Percentiles rank a stretch among this genome's conserved stretches.
phyloP scores from a whole-genome alignment of 2,113 vertebrate species.

The Cyrtonyx montezumae region DNA sequence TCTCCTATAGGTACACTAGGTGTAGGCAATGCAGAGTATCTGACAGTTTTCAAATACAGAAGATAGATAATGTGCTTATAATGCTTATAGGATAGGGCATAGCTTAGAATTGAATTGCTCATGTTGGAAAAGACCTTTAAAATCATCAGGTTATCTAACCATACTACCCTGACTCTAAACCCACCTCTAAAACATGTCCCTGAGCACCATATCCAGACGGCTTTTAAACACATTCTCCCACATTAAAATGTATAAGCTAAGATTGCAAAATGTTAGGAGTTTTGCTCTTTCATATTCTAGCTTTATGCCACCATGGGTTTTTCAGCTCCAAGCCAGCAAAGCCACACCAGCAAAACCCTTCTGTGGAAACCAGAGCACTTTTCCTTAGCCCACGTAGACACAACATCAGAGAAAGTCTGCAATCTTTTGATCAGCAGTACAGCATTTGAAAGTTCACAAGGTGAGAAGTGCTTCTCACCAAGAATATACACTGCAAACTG shows the following conservation, averaged over 20 bases:
- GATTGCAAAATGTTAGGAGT: background rate
- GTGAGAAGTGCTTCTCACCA: conserved; percentile 58
- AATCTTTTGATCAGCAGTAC: conserved; percentile 19
- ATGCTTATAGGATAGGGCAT: background rate
- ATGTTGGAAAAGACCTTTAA: too few relatives aligned
- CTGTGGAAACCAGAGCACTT: background rate
- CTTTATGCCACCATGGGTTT: background rate
- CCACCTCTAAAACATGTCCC: too few relatives aligned
- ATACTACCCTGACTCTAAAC: too few relatives aligned
- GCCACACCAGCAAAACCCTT: background rate
- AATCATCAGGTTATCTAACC: too few relatives aligned
- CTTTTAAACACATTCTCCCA: too few relatives aligned
- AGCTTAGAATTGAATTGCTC: background rate
- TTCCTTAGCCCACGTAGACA: background rate
- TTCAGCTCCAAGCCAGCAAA: background rate
- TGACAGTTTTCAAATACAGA: background rate
- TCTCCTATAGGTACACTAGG: background rate
- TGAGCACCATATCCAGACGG: too few relatives aligned
- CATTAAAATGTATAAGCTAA: background rate
- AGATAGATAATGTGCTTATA: background rate
- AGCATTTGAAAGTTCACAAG: conserved; percentile 62
- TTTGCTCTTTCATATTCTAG: background rate
- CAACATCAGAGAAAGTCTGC: background rate
- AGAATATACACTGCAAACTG: conserved; percentile 57
- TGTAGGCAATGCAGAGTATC: rapidly evolving